Base-by-base conservation (phyloP, 2,113 vertebrate genomes). In the Cheirogaleus medius region DNA sequence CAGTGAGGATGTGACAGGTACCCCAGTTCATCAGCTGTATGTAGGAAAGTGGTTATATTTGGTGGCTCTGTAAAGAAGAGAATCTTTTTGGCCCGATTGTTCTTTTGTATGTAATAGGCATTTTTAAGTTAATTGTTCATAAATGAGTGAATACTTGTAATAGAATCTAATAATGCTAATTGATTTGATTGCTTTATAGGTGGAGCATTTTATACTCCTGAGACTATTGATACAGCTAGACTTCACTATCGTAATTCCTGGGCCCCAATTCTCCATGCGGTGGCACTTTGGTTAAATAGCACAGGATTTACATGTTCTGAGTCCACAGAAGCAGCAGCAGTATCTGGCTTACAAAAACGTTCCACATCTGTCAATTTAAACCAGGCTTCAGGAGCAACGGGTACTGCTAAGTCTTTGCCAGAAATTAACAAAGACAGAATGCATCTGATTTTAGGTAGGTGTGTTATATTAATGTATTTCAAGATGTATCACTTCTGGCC, bases 201-300 rank as follows among this genome's bases (percentile, higher is more conserved):
- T 87, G 99, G 99, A 96, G 99, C 99, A 0, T 99, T 99, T 98
- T 99, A 99, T 97, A 99, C 99, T 78, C 99, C 99, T 8, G 99
- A 99, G 99, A 99, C 99, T 13, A 99, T 99, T 95, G 99, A 99
- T 97, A 99, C 99, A 39, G 99, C 99, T 1, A 98, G 99, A 73
- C 98, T 99, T 87, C 99, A 99, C 97, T 99, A 99, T 96, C 99
- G 99, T 32, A 99, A 99, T 98, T 99, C 99, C 1, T 99, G 99
- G 99, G 99, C 99, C 64, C 99, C 99, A 2, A 98, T 99, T 92
- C 98, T 99, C 6, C 99, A 99, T 37, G 99, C 99, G 0, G 99
- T 99, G 97, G 99, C 99, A 0, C 99, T 99, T 87, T 99, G 99
- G 99, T 98, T 99, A 47, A 99, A 99, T 97, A 99, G 99, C 95